Evolutionary conservation across 2,113 vertebrate genomes (phyloP), one percentile per base, ranked within the genome.

Genomic region (Odobenus rosmarus): DNA sequence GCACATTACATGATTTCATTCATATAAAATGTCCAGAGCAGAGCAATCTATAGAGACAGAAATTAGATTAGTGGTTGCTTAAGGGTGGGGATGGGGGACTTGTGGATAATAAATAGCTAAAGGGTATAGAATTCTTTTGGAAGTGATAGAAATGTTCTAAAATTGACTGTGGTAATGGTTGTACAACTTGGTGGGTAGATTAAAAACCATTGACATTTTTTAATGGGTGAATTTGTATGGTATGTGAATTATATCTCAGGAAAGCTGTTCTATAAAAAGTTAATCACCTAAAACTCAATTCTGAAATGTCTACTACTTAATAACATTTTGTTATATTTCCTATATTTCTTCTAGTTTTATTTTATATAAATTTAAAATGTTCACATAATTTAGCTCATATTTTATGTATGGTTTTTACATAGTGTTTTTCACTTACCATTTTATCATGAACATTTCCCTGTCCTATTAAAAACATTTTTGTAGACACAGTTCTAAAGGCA

Each of bases 291-390:
- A 90, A 96, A 90, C 49, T 11, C 21, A 7, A 93, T 39, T 36
- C 71, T 97, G 71, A 93, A 90, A 82, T 96, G 15, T 83, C 55
- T 95, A 24, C 49, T 86, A 9, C 18, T 83, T 96, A 89, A 84
- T 53, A 83, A 26, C 33, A 88, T 90, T 95, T 89, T 88, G 18
- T 84, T 62, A 39, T 55, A 93, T 71, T 95, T 97, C 26, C 42
- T 77, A 1, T 74, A 46, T 74, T 46, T 46, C 46, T 96, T 87
- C 33, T 89, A 76, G 28, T 95, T 42, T 96, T 79, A 42, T 89
- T 90, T 95, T 92, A 90, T 69, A 49, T 39, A 97, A 57, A 64
- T 42, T 83, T 80, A 92, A 81, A 67, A 23, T 88, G 91, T 95
- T 96, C 67, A 80, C 64, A 61, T 83, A 87, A 9, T 85, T 88